These are phyloP conservation scores for Choloepus hoffmanni DNA, from an alignment of 2,113 vertebrate genomes.

Conservation along the genomic window DNA sequence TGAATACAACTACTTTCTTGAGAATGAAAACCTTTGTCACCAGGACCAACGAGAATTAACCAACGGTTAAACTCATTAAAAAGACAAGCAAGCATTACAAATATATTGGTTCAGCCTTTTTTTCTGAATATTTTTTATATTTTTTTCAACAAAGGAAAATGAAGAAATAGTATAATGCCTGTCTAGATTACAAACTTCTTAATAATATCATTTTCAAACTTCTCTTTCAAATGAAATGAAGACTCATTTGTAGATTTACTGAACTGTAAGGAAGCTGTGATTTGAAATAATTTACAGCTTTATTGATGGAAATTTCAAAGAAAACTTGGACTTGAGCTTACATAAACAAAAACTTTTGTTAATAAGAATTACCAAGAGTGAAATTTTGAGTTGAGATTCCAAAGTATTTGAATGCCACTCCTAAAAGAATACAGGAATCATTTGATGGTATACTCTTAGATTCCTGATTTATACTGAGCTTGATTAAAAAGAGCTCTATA, in stretches of 20 bases:
- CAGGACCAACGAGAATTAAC: slow-evolving; percentile 52
- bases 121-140: slow-evolving; percentile 1
- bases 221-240: slow-evolving; percentile 27
- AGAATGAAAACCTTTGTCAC: slow-evolving; percentile 62
- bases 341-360: slow-evolving; percentile 58
- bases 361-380: slow-evolving; percentile 21
- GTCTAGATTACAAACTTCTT: background rate
- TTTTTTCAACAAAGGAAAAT: slow-evolving; percentile 26
- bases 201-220: slow-evolving; percentile 56
- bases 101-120: slow-evolving; percentile 17
- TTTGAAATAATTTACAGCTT: slow-evolving; percentile 28
- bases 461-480: background rate
- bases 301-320: slow-evolving; percentile 45
- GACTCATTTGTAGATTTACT: slow-evolving; percentile 45
- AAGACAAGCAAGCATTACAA: slow-evolving; percentile 45
- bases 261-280: slow-evolving; percentile 7
- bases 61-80: slow-evolving; percentile 44
- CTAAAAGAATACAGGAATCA: background rate
- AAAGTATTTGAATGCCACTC: background rate
- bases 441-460: background rate
- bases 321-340: slow-evolving; percentile 61
- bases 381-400: background rate
- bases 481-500: rapidly evolving
- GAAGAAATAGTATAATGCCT: background rate
- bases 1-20: slow-evolving; percentile 47